Evolutionary conservation across 2,888 invertebrate genomes (phyloP).

Genomic region (Drosophila prolongata): DNA sequence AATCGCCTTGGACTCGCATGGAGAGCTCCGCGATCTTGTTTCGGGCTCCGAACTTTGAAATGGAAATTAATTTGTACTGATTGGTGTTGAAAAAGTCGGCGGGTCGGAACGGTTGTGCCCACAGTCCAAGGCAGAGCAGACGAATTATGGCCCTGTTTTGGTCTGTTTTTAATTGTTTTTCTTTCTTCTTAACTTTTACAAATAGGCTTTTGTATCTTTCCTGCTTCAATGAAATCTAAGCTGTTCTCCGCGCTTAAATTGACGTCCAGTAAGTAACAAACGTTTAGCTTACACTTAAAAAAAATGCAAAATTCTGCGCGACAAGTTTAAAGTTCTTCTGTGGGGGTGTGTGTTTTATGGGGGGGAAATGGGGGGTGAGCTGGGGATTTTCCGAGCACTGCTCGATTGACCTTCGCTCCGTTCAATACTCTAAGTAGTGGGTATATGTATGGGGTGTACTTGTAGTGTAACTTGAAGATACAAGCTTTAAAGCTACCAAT

Average conservation of each 20-base stretch:
- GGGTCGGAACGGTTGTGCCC: constrained; percentile 27
- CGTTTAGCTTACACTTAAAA: constrained; percentile 69
- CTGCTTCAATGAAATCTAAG: constrained; percentile 50
- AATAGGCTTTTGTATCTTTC: constrained; percentile 22
- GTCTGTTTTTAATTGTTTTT: constrained; percentile 29
- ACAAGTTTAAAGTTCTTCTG: constrained; percentile 56
- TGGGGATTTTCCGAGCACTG: constrained; percentile 59
- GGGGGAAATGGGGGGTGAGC: constrained; percentile 35
- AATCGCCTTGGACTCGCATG: constrained; percentile 20
- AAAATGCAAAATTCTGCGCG: constrained; percentile 84
- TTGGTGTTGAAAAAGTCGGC: constrained; percentile 61
- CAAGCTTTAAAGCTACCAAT: constrained; percentile 79
- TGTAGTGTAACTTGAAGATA: constrained; percentile 76
- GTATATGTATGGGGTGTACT: constrained; percentile 35
- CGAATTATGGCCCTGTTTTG: constrained; percentile 29
- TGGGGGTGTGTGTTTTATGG: constrained; percentile 8
- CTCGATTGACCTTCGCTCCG: constrained; percentile 53
- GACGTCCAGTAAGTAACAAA: constrained; percentile 70
- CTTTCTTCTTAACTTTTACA: constrained; percentile 7
- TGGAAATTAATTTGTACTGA: constrained; percentile 77
- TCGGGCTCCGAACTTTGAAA: constrained; percentile 64
- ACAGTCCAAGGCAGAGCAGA: constrained; percentile 29
- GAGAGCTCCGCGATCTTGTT: constrained; percentile 33
- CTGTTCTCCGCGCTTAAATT: constrained; percentile 54
- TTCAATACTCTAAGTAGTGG: constrained; percentile 75